Conservation (phyloP, 2,888 invertebrate genomes). For the Andrena minutula region DNA sequence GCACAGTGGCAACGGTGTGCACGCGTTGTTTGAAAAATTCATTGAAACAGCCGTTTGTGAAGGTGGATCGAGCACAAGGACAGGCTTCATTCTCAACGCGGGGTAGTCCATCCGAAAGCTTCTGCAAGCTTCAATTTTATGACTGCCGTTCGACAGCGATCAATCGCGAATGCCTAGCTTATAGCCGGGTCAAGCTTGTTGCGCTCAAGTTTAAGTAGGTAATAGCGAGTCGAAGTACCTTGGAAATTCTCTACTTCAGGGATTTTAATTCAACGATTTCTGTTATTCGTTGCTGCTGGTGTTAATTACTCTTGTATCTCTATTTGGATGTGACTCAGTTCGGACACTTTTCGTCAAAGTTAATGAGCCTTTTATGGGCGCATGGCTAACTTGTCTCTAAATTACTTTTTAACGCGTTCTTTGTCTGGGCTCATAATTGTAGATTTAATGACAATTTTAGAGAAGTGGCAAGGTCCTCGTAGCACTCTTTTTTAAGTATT, state of each 20-base stretch:
- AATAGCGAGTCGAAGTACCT: conserved; percentile 17
- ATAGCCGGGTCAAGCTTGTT: conserved; percentile 14
- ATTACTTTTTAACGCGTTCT: not conserved
- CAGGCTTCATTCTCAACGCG: not conserved
- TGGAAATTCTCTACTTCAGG: conserved; percentile 35
- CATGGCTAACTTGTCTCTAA: not conserved
- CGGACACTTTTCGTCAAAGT: not conserved
- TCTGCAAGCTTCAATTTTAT: conserved; percentile 31
- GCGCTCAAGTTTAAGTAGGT: conserved; percentile 5
- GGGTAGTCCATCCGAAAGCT: not conserved
- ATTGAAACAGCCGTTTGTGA: no score
- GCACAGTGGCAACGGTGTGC: not conserved
- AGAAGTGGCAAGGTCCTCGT: no score
- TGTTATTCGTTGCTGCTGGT: not conserved
- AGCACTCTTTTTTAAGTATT: no score
- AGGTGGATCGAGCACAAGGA: no score
- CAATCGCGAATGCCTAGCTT: conserved; percentile 20
- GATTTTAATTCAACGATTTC: conserved; percentile 33
- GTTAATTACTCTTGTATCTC: not conserved
- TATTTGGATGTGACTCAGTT: not conserved
- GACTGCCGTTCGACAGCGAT: conserved; percentile 14
- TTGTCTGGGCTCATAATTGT: not conserved
- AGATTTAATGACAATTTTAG: no score
- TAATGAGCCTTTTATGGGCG: not conserved
- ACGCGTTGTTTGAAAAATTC: not conserved